A percentile compares a stretch with the other conserved stretches of the same genome.
Evolutionary conservation across 1,140 invertebrate species (phyloP).

Genomic region (Amphibalanus amphitrite): DNA sequence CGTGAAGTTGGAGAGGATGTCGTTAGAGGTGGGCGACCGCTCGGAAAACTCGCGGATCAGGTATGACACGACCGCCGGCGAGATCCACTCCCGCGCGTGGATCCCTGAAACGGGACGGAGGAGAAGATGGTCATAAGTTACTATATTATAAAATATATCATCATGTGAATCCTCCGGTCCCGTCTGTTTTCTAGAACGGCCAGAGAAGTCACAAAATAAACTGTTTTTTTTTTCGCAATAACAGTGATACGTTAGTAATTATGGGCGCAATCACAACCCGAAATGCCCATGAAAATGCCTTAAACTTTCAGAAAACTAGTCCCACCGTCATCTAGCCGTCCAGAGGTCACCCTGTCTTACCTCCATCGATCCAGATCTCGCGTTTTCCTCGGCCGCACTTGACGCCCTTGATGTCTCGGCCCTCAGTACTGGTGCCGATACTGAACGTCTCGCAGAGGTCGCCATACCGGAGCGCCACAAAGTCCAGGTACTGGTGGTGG

Average conservation of each 20-base stretch:
- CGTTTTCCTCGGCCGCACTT: conserved; percentile 37
- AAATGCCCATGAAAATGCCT: no score
- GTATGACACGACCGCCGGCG: conserved; percentile 63
- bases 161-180: conserved; percentile 7
- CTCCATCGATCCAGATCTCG: conserved; percentile 41
- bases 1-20: conserved; percentile 53
- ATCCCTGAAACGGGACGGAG: no score
- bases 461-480: conserved; percentile 50
- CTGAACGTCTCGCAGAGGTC: conserved; percentile 39
- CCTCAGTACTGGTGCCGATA: conserved; percentile 58
- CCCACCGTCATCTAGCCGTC: no score
- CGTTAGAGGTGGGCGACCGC: conserved; percentile 33
- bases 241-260: no score
- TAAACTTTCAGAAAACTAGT: no score
- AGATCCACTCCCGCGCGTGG: conserved; percentile 83
- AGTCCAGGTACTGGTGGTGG: conserved; percentile 53
- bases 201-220: neutral
- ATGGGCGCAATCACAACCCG: no score
- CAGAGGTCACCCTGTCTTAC: no score
- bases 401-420: conserved; percentile 47
- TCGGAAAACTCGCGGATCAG: conserved; percentile 60
- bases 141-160: neutral
- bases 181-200: conserved; percentile 4
- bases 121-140: conserved; percentile 36
- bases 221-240: no score